Conservation (phyloP, 2,888 invertebrate species). For the Podotricha telesiphe region DNA sequence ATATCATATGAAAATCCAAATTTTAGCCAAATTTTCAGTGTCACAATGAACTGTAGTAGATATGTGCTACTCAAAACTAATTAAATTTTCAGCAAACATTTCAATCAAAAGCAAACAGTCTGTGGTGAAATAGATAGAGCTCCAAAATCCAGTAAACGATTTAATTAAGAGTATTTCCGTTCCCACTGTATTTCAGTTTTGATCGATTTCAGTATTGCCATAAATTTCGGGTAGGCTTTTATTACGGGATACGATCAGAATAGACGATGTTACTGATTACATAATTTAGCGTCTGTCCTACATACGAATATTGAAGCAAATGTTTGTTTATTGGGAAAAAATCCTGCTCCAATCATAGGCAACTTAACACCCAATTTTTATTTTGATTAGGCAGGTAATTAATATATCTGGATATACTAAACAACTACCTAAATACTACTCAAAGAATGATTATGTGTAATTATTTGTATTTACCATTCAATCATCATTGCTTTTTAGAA, state of each 20-base stretch:
- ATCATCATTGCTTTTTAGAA: too few relatives aligned
- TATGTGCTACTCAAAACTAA: too few relatives aligned
- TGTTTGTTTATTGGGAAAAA: not conserved
- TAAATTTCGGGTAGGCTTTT: not conserved
- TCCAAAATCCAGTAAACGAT: constrained; percentile 1
- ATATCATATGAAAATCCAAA: too few relatives aligned
- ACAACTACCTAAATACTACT: too few relatives aligned
- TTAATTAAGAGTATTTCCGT: not conserved
- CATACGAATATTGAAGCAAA: not conserved
- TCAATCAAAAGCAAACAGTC: too few relatives aligned
- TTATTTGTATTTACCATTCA: too few relatives aligned
- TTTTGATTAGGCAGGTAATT: not conserved
- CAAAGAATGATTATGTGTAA: too few relatives aligned
- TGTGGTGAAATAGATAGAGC: too few relatives aligned
- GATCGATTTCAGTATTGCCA: constrained; percentile 3
- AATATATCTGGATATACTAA: not conserved
- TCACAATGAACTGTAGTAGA: too few relatives aligned
- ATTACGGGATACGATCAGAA: not conserved
- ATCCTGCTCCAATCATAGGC: not conserved
- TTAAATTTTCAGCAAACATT: too few relatives aligned
- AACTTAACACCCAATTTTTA: not conserved
- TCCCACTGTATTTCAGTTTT: not conserved
- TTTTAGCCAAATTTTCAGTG: too few relatives aligned
- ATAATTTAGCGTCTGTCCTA: constrained; percentile 3
- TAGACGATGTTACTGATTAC: constrained; percentile 8